Evolutionary conservation across 2,888 invertebrate species (phyloP).

Genomic region (Choreutis nemorana): DNA sequence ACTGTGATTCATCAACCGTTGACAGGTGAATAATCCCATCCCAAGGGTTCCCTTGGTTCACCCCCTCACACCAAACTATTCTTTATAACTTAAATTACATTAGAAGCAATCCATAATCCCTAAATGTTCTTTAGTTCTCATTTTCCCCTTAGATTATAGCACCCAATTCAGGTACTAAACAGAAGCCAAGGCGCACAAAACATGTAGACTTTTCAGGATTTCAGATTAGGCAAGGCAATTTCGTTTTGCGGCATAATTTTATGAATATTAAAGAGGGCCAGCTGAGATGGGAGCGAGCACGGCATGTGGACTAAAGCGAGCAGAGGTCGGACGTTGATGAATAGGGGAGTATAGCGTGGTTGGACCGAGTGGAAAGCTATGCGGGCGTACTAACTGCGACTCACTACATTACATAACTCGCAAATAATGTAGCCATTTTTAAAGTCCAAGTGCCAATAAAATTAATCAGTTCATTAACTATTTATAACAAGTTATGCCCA

Average conservation of each 20-base stretch:
- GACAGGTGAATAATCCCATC: too few relatives aligned
- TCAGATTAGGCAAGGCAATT: neutral
- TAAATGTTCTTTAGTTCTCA: too few relatives aligned
- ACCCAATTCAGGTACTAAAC: neutral
- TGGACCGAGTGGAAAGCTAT: conserved; percentile 9
- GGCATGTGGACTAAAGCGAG: conserved; percentile 19
- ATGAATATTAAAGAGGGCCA: conserved; percentile 26
- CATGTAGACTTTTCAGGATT: neutral
- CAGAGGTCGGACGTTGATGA: conserved; percentile 30
- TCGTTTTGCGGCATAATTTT: conserved; percentile 17
- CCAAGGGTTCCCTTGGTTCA: too few relatives aligned
- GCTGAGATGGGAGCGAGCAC: conserved; percentile 18
- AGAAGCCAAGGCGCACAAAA: neutral
- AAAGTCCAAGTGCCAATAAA: too few relatives aligned
- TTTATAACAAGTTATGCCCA: too few relatives aligned
- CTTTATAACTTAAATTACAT: too few relatives aligned
- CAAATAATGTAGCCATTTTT: conserved; percentile 7
- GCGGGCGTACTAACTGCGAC: conserved; percentile 3
- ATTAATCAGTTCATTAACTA: too few relatives aligned
- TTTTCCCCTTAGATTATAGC: neutral
- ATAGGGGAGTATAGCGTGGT: conserved; percentile 18
- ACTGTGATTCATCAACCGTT: too few relatives aligned
- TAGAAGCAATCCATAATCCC: too few relatives aligned
- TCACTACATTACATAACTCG: too few relatives aligned
- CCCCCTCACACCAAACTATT: too few relatives aligned